These are phyloP conservation scores for Aphelenchoides besseyi DNA, from an alignment of 1,140 invertebrate species.

Conservation along the genomic window DNA sequence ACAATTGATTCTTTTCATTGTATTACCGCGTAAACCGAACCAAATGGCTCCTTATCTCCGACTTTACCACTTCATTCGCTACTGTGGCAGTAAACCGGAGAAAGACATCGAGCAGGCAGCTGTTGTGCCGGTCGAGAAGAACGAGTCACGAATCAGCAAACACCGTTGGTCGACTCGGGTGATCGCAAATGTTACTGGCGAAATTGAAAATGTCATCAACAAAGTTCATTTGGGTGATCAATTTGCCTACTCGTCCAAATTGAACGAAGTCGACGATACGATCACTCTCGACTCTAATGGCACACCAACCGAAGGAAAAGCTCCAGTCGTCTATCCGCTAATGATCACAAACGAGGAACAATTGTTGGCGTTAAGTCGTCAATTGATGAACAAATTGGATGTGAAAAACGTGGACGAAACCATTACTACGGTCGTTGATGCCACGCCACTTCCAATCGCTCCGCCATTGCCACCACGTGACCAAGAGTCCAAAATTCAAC, in stretches of 20 bases:
- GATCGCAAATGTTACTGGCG: slow-evolving; percentile 38
- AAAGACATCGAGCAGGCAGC: slow-evolving; percentile 43
- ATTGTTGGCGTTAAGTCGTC: slow-evolving; percentile 24
- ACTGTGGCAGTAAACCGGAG: slow-evolving; percentile 17
- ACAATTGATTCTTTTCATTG: slow-evolving; percentile 58
- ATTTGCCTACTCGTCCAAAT: slow-evolving; percentile 33
- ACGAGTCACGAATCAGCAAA: slow-evolving; percentile 39
- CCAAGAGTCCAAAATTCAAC: neutral
- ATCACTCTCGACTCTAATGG: slow-evolving; percentile 22
- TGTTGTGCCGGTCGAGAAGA: slow-evolving; percentile 47
- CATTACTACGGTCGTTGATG: neutral
- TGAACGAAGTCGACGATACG: slow-evolving; percentile 32
- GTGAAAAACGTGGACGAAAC: neutral
- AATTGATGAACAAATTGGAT: slow-evolving; percentile 27
- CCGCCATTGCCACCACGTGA: neutral
- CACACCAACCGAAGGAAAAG: slow-evolving; percentile 22
- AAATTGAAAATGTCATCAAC: slow-evolving; percentile 52
- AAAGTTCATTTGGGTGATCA: slow-evolving; percentile 51
- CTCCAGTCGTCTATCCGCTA: slow-evolving; percentile 14
- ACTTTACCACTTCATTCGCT: slow-evolving; percentile 41
- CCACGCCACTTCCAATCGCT: neutral
- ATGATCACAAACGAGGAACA: slow-evolving; percentile 31
- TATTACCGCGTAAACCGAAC: slow-evolving; percentile 56
- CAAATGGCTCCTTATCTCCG: slow-evolving; percentile 52
- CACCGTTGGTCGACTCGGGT: slow-evolving; percentile 49